Base-by-base conservation (phyloP, 2,888 invertebrate species). In the Synergus umbraculus region DNA sequence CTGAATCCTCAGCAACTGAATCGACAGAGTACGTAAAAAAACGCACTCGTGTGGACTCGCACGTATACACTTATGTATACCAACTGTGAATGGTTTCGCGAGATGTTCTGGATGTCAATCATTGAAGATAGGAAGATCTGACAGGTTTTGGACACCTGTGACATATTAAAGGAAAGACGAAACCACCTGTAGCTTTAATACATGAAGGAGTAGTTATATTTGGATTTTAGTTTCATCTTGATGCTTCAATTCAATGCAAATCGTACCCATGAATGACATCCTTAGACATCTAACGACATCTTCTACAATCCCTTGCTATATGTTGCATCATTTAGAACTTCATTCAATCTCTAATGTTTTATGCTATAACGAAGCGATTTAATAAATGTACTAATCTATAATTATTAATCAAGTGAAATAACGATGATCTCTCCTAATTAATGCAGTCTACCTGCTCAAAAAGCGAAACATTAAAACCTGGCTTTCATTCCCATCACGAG, bases 401-500 rank as follows among this genome's bases (percentile, higher is more conserved):
- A 37, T 37, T 37, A 37, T 37, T 37, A 37, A 37, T 7, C 5
- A 37, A 54, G 54, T n/a, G 54, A 58, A 58, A 18, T 18, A 58
- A 18, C 4, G 9, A 18, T 18, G 58, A 58, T 58, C 18, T 13
- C 13, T 63, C 29, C 29, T 63, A 63, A 63, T 63, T 63, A 63
- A 63, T 29, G 29, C 22, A 22, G 22, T 5, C 1, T 29, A 29
- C 22, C 1, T 13, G 22, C 29, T 63, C 5, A 9, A 63, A 29
- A 10, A 29, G 29, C 5, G 12, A 22, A 63, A 63, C 4, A 18
- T 63, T 63, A 29, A 12, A 7, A 9, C 5, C 29, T 13, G 13
- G 3, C 41, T 65, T 66, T 43, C 4, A 54, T 73, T 37, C 15
- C n/a, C 54, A 73, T 73, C 54, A 10, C n/a, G 54, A 73, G 54